Conservation (phyloP, 2,113 vertebrate species). For the Meriones unguiculatus region DNA sequence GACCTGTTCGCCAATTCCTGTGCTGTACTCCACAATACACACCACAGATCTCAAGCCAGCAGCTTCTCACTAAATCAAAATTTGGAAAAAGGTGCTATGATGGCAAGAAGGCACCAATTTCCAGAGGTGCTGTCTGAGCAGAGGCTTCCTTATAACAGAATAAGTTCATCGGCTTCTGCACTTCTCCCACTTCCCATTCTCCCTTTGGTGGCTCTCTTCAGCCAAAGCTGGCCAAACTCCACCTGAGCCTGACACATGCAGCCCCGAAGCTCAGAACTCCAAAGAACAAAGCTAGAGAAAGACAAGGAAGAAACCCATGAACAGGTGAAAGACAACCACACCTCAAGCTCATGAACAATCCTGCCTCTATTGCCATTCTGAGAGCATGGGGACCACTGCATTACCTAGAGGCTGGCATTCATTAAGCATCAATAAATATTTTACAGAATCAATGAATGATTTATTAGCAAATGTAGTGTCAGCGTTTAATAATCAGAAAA, state of each 20-base stretch:
- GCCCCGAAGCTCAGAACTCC: neutral
- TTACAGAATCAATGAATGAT: constrained; percentile 50
- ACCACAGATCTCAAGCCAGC: neutral
- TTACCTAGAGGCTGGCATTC: neutral
- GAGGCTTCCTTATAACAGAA: neutral
- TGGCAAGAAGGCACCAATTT: neutral
- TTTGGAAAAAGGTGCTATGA: neutral
- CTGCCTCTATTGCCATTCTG: neutral
- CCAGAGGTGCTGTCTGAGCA: neutral
- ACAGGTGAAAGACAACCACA: neutral
- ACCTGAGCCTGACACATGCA: neutral
- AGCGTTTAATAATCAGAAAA: constrained; percentile 60
- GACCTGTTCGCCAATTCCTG: neutral
- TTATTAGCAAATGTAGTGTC: constrained; percentile 49
- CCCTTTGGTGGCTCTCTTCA: neutral
- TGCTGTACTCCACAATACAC: no score
- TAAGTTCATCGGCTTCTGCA: neutral
- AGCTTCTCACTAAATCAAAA: neutral
- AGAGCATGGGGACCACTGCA: neutral
- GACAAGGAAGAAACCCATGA: neutral
- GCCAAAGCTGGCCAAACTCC: neutral
- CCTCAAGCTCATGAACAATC: neutral
- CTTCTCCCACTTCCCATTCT: neutral
- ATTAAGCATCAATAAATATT: constrained; percentile 32
- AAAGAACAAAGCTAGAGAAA: neutral